A percentile compares a stretch with the other conserved stretches of the same genome.
Evolutionary conservation across 2,888 invertebrate genomes (phyloP).

Genomic region (Psylliodes chrysocephalus): DNA sequence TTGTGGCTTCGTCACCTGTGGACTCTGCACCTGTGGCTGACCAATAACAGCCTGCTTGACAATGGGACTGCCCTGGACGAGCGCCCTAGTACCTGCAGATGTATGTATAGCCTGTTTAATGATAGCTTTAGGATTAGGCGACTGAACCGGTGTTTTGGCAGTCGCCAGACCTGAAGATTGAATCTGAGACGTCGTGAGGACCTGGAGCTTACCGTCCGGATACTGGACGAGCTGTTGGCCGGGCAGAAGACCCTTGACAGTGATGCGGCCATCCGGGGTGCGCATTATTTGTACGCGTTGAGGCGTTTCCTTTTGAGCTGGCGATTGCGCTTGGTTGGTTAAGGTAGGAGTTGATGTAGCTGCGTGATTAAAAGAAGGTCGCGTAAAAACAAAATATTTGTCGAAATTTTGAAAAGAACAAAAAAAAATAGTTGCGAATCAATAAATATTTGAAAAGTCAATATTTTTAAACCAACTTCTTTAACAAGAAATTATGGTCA

Average conservation of each 20-base stretch:
- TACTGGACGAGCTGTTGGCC: slow-evolving; percentile 94
- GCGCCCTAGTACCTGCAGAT: slow-evolving; percentile 50
- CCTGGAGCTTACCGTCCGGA: slow-evolving; percentile 92
- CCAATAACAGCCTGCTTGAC: slow-evolving; percentile 37
- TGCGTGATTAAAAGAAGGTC: slow-evolving; percentile 26
- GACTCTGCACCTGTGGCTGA: slow-evolving; percentile 50
- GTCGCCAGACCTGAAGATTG: slow-evolving; percentile 63
- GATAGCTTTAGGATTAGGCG: slow-evolving; percentile 52
- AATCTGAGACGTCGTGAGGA: slow-evolving; percentile 75
- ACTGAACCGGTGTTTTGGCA: slow-evolving; percentile 58
- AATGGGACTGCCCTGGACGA: slow-evolving; percentile 23
- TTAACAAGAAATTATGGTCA: too few species aligned
- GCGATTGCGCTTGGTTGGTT: slow-evolving; percentile 30
- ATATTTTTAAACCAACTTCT: too few species aligned
- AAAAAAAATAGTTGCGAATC: too few species aligned
- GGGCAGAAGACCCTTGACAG: slow-evolving; percentile 89
- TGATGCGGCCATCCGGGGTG: slow-evolving; percentile 89
- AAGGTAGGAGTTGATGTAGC: slow-evolving; percentile 36
- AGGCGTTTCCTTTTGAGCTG: slow-evolving; percentile 59
- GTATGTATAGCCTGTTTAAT: slow-evolving; percentile 53
- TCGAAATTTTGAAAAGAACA: slow-evolving; percentile 15
- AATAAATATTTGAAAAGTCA: too few species aligned
- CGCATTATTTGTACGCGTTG: slow-evolving; percentile 92
- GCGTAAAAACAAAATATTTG: slow-evolving; percentile 16
- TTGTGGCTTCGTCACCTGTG: slow-evolving; percentile 49